phyloP scores from a whole-genome alignment of 2,797 vertebrate genomes.

The Mormyrus proboscirostris region DNA sequence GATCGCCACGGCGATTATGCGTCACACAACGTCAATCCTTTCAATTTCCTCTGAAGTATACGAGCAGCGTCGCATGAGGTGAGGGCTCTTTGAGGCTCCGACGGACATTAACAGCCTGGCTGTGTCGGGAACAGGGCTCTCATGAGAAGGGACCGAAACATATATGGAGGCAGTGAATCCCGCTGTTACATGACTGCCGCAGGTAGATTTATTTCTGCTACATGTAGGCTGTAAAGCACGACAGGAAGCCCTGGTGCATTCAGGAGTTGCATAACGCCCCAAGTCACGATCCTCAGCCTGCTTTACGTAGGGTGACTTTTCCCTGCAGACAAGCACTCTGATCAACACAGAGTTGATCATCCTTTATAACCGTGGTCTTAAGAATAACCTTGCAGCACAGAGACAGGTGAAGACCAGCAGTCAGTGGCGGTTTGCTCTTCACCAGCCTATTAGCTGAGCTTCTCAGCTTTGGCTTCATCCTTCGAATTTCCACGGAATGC shows the following conservation, averaged over 20 bases:
- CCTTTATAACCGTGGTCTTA: background rate
- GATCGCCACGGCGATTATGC: background rate
- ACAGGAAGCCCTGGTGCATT: background rate
- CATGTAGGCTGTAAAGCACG: background rate
- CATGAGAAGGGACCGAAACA: background rate
- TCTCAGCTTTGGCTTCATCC: background rate
- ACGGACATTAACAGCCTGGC: background rate
- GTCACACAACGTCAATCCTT: background rate
- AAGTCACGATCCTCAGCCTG: background rate
- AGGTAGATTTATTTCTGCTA: background rate
- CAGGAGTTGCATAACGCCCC: background rate
- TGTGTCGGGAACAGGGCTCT: background rate
- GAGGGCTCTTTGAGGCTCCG: background rate
- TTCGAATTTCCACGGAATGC: background rate
- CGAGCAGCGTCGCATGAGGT: background rate
- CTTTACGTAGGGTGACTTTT: background rate
- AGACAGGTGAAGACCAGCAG: background rate
- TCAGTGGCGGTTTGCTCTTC: background rate
- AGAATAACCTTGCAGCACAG: background rate
- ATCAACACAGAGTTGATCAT: background rate
- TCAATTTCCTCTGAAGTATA: background rate
- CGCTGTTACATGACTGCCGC: background rate
- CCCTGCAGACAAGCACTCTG: background rate
- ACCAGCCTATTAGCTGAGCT: background rate
- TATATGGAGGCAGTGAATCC: background rate